Percentiles rank a stretch among this genome's conserved stretches.
These are phyloP conservation scores for Platorchestia sp. DNA, from an alignment of 1,140 invertebrate species.

Conservation along the genomic window DNA sequence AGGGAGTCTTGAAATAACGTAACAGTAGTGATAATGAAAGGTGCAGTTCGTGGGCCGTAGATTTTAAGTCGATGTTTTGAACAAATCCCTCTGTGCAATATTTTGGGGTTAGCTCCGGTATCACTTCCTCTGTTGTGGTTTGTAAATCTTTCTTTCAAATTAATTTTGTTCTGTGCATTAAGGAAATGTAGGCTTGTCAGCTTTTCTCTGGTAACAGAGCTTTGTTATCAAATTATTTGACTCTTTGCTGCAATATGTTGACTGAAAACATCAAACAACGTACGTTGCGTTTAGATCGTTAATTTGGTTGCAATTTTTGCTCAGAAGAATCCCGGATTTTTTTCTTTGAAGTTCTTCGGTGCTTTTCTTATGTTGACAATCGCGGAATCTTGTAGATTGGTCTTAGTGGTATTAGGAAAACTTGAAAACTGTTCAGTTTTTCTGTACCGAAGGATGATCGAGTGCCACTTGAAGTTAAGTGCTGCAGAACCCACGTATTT, in stretches of 20 bases:
- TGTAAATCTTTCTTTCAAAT: not conserved
- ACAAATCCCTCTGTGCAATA: not conserved
- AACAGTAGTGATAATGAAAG: too few relatives aligned
- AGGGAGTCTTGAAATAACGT: too few relatives aligned
- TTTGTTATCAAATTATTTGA: not conserved
- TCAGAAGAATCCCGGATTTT: not conserved
- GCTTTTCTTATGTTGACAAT: not conserved
- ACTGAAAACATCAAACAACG: not conserved
- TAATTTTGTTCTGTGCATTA: not conserved
- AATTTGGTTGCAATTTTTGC: not conserved
- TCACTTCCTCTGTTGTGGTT: not conserved
- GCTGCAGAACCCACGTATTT: not conserved
- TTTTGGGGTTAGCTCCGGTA: not conserved
- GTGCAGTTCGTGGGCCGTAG: not conserved
- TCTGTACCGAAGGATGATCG: not conserved
- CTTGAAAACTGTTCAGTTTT: not conserved
- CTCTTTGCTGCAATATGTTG: not conserved
- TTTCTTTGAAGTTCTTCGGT: not conserved
- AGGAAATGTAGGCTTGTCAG: not conserved
- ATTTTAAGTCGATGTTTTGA: not conserved
- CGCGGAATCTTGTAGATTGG: not conserved
- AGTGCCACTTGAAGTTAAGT: not conserved
- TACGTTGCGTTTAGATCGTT: too few relatives aligned
- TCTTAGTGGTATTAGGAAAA: not conserved
- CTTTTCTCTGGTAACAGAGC: not conserved